A percentile compares a stretch with the other conserved stretches of the same genome.
phyloP scores from a whole-genome alignment of 2,797 vertebrate species.

The Vespertilio murinus region DNA sequence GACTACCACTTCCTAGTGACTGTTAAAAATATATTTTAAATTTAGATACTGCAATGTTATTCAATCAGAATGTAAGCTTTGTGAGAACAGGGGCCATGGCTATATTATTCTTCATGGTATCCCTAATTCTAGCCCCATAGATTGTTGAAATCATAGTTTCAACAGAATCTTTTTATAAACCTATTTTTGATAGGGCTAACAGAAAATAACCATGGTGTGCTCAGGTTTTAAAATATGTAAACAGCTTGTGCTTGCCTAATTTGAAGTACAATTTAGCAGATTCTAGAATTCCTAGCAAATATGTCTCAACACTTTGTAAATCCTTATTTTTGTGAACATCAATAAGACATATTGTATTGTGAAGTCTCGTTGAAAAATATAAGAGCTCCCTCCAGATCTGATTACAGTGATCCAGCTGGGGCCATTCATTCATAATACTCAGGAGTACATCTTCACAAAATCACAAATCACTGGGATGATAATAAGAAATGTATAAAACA shows the following conservation, averaged over 20 bases:
- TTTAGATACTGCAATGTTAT: background rate
- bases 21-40: background rate
- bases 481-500: background rate
- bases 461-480: background rate
- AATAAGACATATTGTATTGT: slow-evolving; percentile 42
- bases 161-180: background rate
- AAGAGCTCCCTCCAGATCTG: background rate
- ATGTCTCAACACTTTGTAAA: slow-evolving; percentile 35
- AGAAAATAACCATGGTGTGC: background rate
- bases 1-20: background rate
- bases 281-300: slow-evolving; percentile 11
- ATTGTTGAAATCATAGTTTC: background rate
- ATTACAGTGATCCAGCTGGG: background rate
- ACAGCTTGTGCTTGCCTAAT: slow-evolving; percentile 1
- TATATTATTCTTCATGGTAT: background rate
- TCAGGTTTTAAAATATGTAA: slow-evolving; percentile 35
- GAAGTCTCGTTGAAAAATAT: slow-evolving; percentile 45
- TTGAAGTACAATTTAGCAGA: background rate
- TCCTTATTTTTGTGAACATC: slow-evolving; percentile 28
- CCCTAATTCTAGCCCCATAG: background rate
- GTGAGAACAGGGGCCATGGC: background rate
- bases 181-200: background rate
- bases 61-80: background rate
- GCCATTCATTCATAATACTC: background rate
- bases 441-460: slow-evolving; percentile 19